phyloP scores from a whole-genome alignment of 2,888 invertebrate genomes.

The Drosophila multiciliata region DNA sequence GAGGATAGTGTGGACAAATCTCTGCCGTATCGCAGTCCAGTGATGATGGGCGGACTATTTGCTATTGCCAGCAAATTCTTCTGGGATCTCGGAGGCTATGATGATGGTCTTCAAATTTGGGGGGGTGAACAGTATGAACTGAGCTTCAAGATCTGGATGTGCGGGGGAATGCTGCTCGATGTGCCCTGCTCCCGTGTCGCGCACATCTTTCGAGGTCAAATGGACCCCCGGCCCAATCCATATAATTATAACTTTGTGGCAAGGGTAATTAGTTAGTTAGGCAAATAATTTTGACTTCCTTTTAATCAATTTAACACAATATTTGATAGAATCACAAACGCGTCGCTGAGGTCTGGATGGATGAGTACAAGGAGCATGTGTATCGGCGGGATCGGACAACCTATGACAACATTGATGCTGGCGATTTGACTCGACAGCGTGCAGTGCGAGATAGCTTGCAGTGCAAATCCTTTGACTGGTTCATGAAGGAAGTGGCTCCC shows the following conservation, averaged over 20 bases:
- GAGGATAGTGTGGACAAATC: constrained; percentile 76
- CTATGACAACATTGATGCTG: constrained; percentile 90
- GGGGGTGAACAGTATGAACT: constrained; percentile 99
- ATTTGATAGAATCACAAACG: constrained; percentile 92
- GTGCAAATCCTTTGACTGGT: constrained; percentile 98
- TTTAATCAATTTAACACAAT: constrained; percentile 16
- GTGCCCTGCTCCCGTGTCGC: constrained; percentile 97
- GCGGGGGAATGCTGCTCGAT: constrained; percentile 95
- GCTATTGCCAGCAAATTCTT: constrained; percentile 96
- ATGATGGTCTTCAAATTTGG: constrained; percentile 97
- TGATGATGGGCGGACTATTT: constrained; percentile 99
- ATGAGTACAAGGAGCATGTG: constrained; percentile 95
- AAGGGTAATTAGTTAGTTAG: constrained; percentile 40
- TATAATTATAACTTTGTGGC: constrained; percentile 88
- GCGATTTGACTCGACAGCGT: constrained; percentile 92
- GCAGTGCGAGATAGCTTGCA: constrained; percentile 90
- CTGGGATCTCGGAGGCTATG: constrained; percentile 98
- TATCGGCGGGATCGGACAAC: constrained; percentile 91
- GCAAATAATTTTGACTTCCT: neutral
- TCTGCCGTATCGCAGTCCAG: constrained; percentile 89
- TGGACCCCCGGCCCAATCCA: constrained; percentile 95
- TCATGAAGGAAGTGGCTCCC: constrained; percentile 96
- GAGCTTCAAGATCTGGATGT: constrained; percentile 98
- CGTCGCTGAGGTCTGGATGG: constrained; percentile 99
- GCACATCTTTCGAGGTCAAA: constrained; percentile 95